Evolutionary conservation across 2,797 vertebrate species (phyloP), one percentile per base, ranked within the genome.

Genomic region (Phoeniculus purpureus): DNA sequence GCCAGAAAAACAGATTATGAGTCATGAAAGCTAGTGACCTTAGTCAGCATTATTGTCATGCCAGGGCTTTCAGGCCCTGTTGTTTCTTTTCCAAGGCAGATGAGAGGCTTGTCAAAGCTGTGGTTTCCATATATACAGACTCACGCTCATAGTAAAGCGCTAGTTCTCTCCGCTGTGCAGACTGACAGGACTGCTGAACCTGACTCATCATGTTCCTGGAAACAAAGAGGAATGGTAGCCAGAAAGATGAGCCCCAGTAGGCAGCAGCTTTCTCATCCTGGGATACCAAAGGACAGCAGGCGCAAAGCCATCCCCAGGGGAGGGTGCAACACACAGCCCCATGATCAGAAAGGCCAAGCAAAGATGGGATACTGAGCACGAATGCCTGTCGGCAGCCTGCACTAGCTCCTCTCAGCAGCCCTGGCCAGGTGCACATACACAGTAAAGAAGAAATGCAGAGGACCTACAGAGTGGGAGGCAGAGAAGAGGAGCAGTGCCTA

Each of bases 1-100:
- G 82, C 74, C 92, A 95, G 61, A 84, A 92, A 71, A 89, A 4
- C 71, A 93, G 85, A 71, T 45, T 83, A 82, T 48, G 85, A 91
- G 52, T 81, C 85, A 85, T 72, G 56, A 70, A 87, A 67, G 32
- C 62, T 15, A 9, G 52, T 79, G 91, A 92, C 77, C 87, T 91
- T 25, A 87, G 64, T 87, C 85, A 91, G 89, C 81, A 75, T 37
- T 7, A 37, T 50, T 81, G 82, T 5, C 3, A 18, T 76, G 85
- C 66, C 40, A 3, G 1, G 48, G 85, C 71, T 78, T 48, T 60
- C 14, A 56, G 89, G 71, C 64, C 76, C 66, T 73, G 70, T 55
- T 84, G 68, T 37, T 89, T 20, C 87, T 50, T 70, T 61, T 15
- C 71, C 58, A 40, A 32, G 58, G 51, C 71, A 81, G 79, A 74